Percentiles rank a stretch among this genome's conserved stretches.
These are phyloP conservation scores for Microhierax caerulescens DNA, from an alignment of 2,797 vertebrate species.

Conservation along the genomic window DNA sequence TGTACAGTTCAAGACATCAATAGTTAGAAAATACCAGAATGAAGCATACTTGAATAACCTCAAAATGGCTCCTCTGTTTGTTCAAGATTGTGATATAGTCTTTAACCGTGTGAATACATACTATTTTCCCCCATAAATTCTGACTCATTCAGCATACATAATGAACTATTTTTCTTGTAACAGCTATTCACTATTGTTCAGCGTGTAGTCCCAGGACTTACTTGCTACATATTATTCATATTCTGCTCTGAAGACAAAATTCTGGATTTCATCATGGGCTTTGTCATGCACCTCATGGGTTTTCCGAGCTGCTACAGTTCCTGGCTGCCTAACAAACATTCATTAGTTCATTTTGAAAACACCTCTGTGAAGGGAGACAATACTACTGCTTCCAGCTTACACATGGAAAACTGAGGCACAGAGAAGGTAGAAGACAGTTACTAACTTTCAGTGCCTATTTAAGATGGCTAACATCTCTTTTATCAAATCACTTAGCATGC, in stretches of 20 bases:
- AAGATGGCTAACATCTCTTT: not conserved
- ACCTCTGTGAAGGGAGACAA: not conserved
- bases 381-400: not conserved
- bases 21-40: not conserved
- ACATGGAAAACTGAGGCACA: not conserved
- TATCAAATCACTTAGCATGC: not conserved
- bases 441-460: not conserved
- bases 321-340: slow-evolving; percentile 3
- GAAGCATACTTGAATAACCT: not conserved
- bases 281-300: slow-evolving; percentile 5
- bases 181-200: not conserved
- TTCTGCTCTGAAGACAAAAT: slow-evolving; percentile 14
- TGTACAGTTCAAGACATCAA: not conserved
- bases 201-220: slow-evolving; percentile 3
- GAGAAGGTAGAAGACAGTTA: not conserved
- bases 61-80: not conserved
- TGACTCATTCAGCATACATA: slow-evolving; percentile 9
- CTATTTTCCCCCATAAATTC: slow-evolving; percentile 29
- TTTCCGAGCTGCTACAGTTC: not conserved
- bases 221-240: slow-evolving; percentile 15
- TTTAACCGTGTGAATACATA: slow-evolving; percentile 29
- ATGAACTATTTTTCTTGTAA: slow-evolving; percentile 34
- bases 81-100: not conserved
- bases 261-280: not conserved
- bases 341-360: slow-evolving; percentile 30